These are phyloP conservation scores for Apamea sordens DNA, from an alignment of 2,888 invertebrate genomes.

Conservation along the genomic window DNA sequence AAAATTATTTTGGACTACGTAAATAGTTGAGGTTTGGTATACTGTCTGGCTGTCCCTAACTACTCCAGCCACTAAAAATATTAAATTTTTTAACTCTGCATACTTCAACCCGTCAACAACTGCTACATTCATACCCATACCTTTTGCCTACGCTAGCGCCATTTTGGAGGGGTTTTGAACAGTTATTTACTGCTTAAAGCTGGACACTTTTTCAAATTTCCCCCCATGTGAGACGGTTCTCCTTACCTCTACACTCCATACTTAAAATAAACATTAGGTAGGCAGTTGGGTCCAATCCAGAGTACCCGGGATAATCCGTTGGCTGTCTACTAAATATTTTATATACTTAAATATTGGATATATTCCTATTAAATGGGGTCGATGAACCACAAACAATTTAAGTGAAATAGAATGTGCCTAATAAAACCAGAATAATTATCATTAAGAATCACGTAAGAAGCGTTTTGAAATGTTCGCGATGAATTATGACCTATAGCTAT, in stretches of 20 bases:
- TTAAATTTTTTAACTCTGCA: too few relatives aligned
- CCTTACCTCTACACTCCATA: too few relatives aligned
- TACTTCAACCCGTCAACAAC: too few relatives aligned
- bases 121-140: too few relatives aligned
- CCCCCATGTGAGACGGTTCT: too few relatives aligned
- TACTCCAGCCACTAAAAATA: too few relatives aligned
- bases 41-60: too few relatives aligned
- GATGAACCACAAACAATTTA: conserved; percentile 31
- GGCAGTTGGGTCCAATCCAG: neutral
- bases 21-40: too few relatives aligned
- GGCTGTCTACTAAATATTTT: neutral
- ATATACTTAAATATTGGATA: neutral
- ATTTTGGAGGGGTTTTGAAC: too few relatives aligned
- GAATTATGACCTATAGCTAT: conserved; percentile 11
- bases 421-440: conserved; percentile 25
- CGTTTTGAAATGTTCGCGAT: conserved; percentile 34
- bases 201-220: neutral
- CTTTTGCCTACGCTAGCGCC: too few relatives aligned
- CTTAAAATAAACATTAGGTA: neutral
- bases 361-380: conserved; percentile 14
- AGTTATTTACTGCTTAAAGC: too few relatives aligned
- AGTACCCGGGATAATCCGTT: neutral
- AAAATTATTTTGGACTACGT: too few relatives aligned
- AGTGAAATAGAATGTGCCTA: conserved; percentile 30
- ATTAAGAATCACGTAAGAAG: conserved; percentile 27